A percentile compares a stretch with the other conserved stretches of the same genome.
These are phyloP conservation scores for Pogonocherus hispidulus DNA, from an alignment of 2,888 invertebrate species.

Conservation along the genomic window DNA sequence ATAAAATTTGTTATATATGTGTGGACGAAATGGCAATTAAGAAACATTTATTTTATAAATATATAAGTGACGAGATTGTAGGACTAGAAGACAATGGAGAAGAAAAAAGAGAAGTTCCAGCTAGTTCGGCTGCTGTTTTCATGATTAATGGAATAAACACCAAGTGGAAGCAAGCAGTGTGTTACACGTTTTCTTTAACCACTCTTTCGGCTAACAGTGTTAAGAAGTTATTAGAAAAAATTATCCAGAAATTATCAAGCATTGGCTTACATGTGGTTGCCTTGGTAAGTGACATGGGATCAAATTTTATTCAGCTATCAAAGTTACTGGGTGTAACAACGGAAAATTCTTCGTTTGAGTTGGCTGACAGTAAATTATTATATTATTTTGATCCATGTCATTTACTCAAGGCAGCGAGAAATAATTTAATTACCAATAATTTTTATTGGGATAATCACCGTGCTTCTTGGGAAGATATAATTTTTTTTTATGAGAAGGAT, in stretches of 20 bases:
- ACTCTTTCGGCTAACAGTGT: not conserved
- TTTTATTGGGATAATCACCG: too few species aligned
- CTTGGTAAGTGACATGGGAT: not conserved
- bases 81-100: not conserved
- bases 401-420: conserved; percentile 3
- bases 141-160: not conserved
- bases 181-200: not conserved
- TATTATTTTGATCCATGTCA: conserved; percentile 6
- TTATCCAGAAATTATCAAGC: not conserved
- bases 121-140: not conserved
- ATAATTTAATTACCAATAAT: not conserved
- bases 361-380: not conserved
- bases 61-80: not conserved
- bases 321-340: not conserved
- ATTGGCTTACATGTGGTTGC: not conserved
- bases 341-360: not conserved
- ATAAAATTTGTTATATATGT: not conserved
- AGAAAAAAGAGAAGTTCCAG: not conserved
- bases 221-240: too few species aligned
- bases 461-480: too few species aligned
- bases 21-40: conserved; percentile 4
- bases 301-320: conserved; percentile 1
- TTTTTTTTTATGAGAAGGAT: too few species aligned
- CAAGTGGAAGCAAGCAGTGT: not conserved
- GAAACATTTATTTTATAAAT: not conserved